Evolutionary conservation across 2,797 vertebrate species (phyloP).

Genomic region (Galago senegalensis): DNA sequence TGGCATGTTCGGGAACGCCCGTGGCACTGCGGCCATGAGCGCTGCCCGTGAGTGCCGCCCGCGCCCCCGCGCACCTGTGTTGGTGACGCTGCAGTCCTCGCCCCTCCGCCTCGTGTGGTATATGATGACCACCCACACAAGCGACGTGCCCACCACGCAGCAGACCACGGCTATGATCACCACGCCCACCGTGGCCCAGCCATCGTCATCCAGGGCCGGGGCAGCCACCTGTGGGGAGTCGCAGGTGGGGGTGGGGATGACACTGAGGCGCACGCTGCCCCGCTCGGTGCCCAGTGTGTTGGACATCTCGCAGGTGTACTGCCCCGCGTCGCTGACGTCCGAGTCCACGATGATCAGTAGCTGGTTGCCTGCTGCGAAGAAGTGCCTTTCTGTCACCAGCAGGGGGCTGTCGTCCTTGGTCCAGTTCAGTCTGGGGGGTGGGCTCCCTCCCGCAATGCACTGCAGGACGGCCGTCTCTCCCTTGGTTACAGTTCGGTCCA

Average conservation of each 20-base stretch:
- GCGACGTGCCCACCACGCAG: slow-evolving; percentile 98
- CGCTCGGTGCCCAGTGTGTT: slow-evolving; percentile 96
- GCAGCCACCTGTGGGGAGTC: slow-evolving; percentile 92
- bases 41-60: no score
- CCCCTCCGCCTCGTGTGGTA: slow-evolving; percentile 97
- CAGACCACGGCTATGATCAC: slow-evolving; percentile 99
- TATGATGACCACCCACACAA: slow-evolving; percentile 99
- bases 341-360: slow-evolving; percentile 97
- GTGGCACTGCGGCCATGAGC: no score
- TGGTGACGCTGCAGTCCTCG: slow-evolving; percentile 98
- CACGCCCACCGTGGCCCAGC: slow-evolving; percentile 97
- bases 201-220: slow-evolving; percentile 92
- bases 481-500: slow-evolving; percentile 95
- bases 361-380: slow-evolving; percentile 98
- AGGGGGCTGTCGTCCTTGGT: slow-evolving; percentile 97
- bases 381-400: slow-evolving; percentile 96
- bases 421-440: slow-evolving; percentile 96
- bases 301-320: slow-evolving; percentile 98
- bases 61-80: slow-evolving; percentile 91
- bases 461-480: slow-evolving; percentile 97
- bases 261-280: slow-evolving; percentile 94
- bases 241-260: slow-evolving; percentile 96
- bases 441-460: slow-evolving; percentile 97
- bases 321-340: slow-evolving; percentile 94
- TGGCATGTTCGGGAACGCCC: slow-evolving; percentile 19